These are phyloP conservation scores for Drosophila macrospina DNA, from an alignment of 2,888 invertebrate genomes.

Conservation along the genomic window DNA sequence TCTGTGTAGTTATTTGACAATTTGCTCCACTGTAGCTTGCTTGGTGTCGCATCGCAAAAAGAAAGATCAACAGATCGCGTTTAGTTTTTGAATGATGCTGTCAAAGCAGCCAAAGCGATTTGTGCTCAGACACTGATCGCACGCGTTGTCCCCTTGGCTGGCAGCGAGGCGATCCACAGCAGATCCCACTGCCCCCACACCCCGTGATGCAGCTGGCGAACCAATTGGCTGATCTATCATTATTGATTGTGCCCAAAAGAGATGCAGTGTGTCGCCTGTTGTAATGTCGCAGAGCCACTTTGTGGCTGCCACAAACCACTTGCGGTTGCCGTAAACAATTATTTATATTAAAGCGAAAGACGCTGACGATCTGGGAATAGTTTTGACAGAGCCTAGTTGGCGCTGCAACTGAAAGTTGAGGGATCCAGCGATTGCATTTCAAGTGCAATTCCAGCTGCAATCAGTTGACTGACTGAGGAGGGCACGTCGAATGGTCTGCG, in stretches of 20 bases:
- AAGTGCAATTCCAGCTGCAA: slow-evolving; percentile 16
- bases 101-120: slow-evolving; percentile 78
- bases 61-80: slow-evolving; percentile 38
- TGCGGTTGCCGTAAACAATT: slow-evolving; percentile 71
- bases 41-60: slow-evolving; percentile 7
- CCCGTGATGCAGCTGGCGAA: not conserved
- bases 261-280: slow-evolving; percentile 28
- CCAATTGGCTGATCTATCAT: slow-evolving; percentile 74
- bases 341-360: slow-evolving; percentile 72
- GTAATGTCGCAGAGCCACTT: slow-evolving; percentile 55
- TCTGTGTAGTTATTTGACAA: not conserved
- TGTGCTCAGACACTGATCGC: slow-evolving; percentile 77
- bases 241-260: slow-evolving; percentile 82
- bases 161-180: slow-evolving; percentile 46
- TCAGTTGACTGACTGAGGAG: slow-evolving; percentile 35
- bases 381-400: slow-evolving; percentile 24
- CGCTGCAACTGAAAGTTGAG: not conserved
- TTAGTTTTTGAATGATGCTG: slow-evolving; percentile 78
- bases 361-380: slow-evolving; percentile 27
- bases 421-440: not conserved
- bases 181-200: not conserved
- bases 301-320: slow-evolving; percentile 40
- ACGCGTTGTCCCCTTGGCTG: slow-evolving; percentile 57
- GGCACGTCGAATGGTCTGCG: too few relatives aligned
- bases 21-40: slow-evolving; percentile 38